Percentiles rank a stretch among this genome's conserved stretches.
phyloP scores from a whole-genome alignment of 1,140 invertebrate species.

The Glomeris maerens region DNA sequence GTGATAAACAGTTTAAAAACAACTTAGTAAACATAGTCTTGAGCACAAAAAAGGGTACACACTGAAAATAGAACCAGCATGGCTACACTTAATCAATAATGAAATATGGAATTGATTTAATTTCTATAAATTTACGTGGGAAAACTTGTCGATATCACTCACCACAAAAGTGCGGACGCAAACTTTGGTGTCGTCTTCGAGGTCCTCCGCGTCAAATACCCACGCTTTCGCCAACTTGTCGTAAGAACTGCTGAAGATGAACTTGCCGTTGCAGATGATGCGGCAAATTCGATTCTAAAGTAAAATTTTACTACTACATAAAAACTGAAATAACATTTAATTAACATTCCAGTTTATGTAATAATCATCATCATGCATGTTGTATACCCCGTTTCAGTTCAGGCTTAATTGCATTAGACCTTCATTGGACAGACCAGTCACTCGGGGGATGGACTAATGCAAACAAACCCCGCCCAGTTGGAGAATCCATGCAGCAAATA shows the following conservation, averaged over 20 bases:
- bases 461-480: too few species aligned
- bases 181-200: constrained; percentile 9
- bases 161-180: constrained; percentile 22
- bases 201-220: constrained; percentile 32
- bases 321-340: neutral
- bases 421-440: too few species aligned
- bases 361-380: neutral
- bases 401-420: too few species aligned
- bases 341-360: neutral
- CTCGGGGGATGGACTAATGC: too few species aligned
- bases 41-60: too few species aligned
- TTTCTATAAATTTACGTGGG: constrained; percentile 4
- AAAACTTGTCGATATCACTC: neutral
- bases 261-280: constrained; percentile 38
- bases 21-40: neutral
- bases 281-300: constrained; percentile 33
- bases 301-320: too few species aligned
- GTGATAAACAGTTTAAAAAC: too few species aligned
- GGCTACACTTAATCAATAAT: constrained; percentile 1
- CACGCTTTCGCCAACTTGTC: constrained; percentile 39
- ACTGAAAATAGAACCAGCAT: too few species aligned
- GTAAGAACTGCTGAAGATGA: constrained; percentile 39
- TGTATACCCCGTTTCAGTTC: too few species aligned
- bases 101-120: neutral
- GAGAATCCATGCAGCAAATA: too few species aligned